Evolutionary conservation across 2,888 invertebrate species (phyloP), one percentile per base, ranked within the genome.

Genomic region (Drosophila setosimentum): DNA sequence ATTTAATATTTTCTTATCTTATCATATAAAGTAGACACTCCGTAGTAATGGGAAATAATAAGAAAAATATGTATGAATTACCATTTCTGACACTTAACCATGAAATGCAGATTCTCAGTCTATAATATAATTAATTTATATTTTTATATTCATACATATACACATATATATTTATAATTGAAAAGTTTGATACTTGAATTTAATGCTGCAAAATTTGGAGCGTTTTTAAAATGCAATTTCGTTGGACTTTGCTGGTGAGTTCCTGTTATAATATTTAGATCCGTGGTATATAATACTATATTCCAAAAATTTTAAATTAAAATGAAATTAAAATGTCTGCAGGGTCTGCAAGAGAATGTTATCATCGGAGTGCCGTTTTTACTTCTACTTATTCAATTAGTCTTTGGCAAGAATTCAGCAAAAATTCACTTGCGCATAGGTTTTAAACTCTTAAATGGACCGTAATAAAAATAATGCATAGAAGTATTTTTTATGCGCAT

Each of bases 401-500:
- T 35, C 8, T 37, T 50, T 30, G 11, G 8, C 32, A 27, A 13
- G 18, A 40, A 18, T 65, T 57, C 4, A 35, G 58, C 45, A 32
- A 50, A 62, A 65, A 54, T 77, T 61, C 54, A 24, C 58, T 55
- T 35, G n/a, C 59, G 49, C 49, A 48, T 53, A 32, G 30, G 49
- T 37, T 63, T 73, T 58, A 68, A 66, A 64, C 60, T 68, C n/a
- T 40, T 45, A 63, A 63, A 60, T 60, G 48, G 62, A 50, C 62
- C 54, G 61, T 63, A 74, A 74, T 71, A 78, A 78, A 73, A 57
- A 67, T 67, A 79, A 70, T 80, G 81, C 68, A 64, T 73, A 80
- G 75, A 70, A 75, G 64, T 71, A 85, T 74, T 84, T 84, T 76
- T 70, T 74, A 58, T 49, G 53, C 67, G 71, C 65, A 68, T 71